A percentile compares a stretch with the other conserved stretches of the same genome.
Evolutionary conservation across 2,888 invertebrate species (phyloP).

Genomic region (Linyphia triangularis): DNA sequence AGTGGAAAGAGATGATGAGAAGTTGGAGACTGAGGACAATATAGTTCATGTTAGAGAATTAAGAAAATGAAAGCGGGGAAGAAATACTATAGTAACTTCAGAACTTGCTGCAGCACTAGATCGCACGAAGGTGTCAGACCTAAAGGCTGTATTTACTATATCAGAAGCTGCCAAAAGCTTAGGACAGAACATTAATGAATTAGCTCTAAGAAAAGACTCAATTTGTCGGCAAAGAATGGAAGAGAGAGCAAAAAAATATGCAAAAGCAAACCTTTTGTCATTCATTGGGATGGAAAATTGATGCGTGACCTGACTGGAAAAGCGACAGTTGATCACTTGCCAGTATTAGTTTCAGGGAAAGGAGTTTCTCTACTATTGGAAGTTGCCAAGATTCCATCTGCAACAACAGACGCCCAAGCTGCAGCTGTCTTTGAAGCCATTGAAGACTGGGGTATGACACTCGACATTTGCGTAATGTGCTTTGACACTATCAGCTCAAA

Average conservation of each 20-base stretch:
- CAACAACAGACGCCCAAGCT: no score
- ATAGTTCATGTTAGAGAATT: not conserved
- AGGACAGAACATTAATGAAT: not conserved
- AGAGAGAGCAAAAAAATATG: no score
- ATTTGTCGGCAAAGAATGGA: no score
- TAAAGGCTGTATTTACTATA: slow-evolving; percentile 6
- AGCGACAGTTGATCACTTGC: slow-evolving; percentile 15
- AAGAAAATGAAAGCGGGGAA: not conserved
- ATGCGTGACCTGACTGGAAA: slow-evolving; percentile 25
- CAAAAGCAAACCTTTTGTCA: no score
- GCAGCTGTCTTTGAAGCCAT: no score
- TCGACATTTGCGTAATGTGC: no score
- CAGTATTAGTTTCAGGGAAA: slow-evolving; percentile 34
- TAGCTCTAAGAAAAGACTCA: slow-evolving; percentile 3
- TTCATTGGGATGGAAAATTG: slow-evolving; percentile 29
- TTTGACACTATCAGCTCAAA: no score
- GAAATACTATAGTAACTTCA: not conserved
- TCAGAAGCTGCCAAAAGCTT: slow-evolving; percentile 10
- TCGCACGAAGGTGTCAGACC: not conserved
- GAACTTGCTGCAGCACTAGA: not conserved
- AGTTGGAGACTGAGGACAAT: slow-evolving; percentile 27
- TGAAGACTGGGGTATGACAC: no score
- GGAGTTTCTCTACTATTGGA: slow-evolving; percentile 19
- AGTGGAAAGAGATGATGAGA: not conserved
- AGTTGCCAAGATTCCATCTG: no score